Conservation (phyloP, 2,888 invertebrate species). For the Argyresthia goedartella region DNA sequence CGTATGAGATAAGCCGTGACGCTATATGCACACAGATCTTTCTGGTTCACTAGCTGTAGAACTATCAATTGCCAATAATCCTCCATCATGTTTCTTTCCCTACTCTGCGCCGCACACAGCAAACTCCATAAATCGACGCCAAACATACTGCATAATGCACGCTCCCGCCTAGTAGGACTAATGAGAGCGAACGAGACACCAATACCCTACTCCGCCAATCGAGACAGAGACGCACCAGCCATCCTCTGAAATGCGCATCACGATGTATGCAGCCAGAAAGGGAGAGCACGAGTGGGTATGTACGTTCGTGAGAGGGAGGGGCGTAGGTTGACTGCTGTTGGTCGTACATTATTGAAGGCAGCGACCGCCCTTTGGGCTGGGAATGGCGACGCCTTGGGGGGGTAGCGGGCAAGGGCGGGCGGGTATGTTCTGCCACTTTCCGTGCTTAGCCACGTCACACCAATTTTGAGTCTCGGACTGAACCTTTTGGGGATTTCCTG, state of each 20-base stretch:
- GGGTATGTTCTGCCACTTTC: constrained; percentile 29
- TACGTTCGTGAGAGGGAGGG: constrained; percentile 31
- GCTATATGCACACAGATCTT: neutral
- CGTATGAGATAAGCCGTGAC: neutral
- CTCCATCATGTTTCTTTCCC: neutral
- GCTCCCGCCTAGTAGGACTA: constrained; percentile 34
- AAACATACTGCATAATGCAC: constrained; percentile 62
- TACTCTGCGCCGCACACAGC: constrained; percentile 25
- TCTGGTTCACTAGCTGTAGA: neutral
- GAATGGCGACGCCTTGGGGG: constrained; percentile 26
- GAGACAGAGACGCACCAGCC: constrained; percentile 17
- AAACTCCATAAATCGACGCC: constrained; percentile 57
- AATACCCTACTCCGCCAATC: constrained; percentile 1
- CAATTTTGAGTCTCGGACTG: constrained; percentile 35
- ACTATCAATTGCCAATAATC: neutral
- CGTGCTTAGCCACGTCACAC: constrained; percentile 55
- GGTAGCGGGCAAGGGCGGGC: constrained; percentile 15
- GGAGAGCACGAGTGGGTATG: constrained; percentile 24
- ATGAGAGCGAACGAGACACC: constrained; percentile 36
- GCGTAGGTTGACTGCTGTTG: constrained; percentile 37
- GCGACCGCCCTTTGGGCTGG: constrained; percentile 59
- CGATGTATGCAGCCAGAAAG: constrained; percentile 15
- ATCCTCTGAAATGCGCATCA: constrained; percentile 42
- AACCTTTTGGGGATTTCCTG: too few relatives aligned
- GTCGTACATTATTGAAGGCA: constrained; percentile 56